These are phyloP conservation scores for Pachyrhynchus sulphureomaculatus DNA, from an alignment of 1,140 invertebrate species.

Conservation along the genomic window DNA sequence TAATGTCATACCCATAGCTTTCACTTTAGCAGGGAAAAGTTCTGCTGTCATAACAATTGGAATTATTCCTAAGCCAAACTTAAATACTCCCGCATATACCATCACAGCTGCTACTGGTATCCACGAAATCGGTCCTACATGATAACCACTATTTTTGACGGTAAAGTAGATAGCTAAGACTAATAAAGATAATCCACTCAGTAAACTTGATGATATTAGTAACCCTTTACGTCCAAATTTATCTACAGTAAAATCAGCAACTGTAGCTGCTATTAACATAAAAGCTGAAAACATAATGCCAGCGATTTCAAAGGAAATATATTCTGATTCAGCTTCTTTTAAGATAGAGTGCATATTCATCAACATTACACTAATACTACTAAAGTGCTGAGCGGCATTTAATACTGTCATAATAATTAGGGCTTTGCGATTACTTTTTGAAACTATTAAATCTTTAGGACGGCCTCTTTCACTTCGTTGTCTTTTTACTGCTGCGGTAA, in stretches of 20 bases:
- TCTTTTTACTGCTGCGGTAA: slow-evolving; percentile 40
- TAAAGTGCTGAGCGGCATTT: slow-evolving; percentile 59
- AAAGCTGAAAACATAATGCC: slow-evolving; percentile 45
- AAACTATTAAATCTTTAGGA: slow-evolving; percentile 41
- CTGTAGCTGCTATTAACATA: slow-evolving; percentile 42
- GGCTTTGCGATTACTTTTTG: slow-evolving; percentile 39
- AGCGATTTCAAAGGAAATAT: slow-evolving; percentile 37
- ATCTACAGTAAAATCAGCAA: slow-evolving; percentile 40
- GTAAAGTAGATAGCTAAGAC: slow-evolving; percentile 46
- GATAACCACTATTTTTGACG: slow-evolving; percentile 38
- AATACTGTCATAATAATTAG: slow-evolving; percentile 51
- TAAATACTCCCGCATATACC: slow-evolving; percentile 44
- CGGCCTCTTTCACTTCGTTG: slow-evolving; percentile 43
- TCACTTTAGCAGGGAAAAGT: slow-evolving; percentile 65
- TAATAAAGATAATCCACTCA: slow-evolving; percentile 39
- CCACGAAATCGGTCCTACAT: slow-evolving; percentile 37
- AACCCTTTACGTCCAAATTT: slow-evolving; percentile 45
- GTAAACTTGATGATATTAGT: slow-evolving; percentile 40
- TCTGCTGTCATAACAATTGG: slow-evolving; percentile 72
- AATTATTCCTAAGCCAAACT: slow-evolving; percentile 55
- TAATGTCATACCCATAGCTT: slow-evolving; percentile 52
- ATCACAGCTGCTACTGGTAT: slow-evolving; percentile 45
- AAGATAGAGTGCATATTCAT: slow-evolving; percentile 59
- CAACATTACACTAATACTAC: slow-evolving; percentile 57
- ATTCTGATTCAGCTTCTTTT: slow-evolving; percentile 42